A percentile compares a stretch with the other conserved stretches of the same genome.
phyloP scores from a whole-genome alignment of 2,113 vertebrate species.

The Climacteris rufus region DNA sequence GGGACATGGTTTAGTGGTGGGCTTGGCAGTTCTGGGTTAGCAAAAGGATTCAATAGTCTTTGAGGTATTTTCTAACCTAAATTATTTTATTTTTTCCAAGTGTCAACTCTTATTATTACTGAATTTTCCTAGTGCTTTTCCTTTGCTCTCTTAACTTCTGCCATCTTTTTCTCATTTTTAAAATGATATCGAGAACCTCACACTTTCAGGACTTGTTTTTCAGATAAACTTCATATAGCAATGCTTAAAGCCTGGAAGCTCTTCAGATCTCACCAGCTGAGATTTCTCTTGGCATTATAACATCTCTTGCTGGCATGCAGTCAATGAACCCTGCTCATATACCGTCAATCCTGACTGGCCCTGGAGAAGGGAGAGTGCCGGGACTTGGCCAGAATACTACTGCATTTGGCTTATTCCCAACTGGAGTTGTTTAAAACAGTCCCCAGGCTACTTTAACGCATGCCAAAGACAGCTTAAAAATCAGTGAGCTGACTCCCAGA shows the following conservation, averaged over 20 bases:
- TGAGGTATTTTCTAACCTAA: background rate
- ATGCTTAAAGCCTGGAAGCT: conserved; percentile 8
- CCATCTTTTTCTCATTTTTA: background rate
- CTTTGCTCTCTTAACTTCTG: background rate
- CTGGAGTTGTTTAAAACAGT: conserved; percentile 47
- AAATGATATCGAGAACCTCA: background rate
- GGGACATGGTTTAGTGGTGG: background rate
- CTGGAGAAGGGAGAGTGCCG: conserved; percentile 29
- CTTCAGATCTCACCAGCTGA: conserved; percentile 42
- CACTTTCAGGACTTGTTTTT: conserved; percentile 5
- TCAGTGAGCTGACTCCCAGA: background rate
- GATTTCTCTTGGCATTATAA: conserved; percentile 43
- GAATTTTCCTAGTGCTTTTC: background rate
- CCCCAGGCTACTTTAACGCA: background rate
- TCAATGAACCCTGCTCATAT: conserved; percentile 55
- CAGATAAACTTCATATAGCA: background rate
- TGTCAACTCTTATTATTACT: background rate
- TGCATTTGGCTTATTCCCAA: conserved; percentile 50
- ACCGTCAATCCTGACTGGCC: conserved; percentile 48
- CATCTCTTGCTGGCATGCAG: background rate
- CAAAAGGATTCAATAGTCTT: background rate
- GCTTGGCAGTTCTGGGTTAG: background rate
- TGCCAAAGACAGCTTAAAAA: conserved; percentile 53
- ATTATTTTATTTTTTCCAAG: background rate
- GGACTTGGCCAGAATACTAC: conserved; percentile 42